phyloP scores from a whole-genome alignment of 2,797 vertebrate genomes.

The Melanotaenia trifasciata region DNA sequence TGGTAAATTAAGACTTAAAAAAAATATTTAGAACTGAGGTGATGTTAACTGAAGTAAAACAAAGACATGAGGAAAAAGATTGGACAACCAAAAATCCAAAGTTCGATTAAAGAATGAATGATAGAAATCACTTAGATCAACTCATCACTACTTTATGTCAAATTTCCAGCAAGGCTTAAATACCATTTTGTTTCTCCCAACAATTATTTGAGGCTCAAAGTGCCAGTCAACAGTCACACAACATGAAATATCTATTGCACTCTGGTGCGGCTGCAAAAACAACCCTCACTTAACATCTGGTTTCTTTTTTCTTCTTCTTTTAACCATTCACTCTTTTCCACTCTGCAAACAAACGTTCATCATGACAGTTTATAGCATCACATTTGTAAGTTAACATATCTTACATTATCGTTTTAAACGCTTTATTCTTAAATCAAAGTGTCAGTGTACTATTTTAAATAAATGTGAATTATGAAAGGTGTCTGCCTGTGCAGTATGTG shows the following conservation, averaged over 20 bases:
- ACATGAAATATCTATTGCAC: slow-evolving; percentile 79
- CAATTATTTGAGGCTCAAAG: slow-evolving; percentile 59
- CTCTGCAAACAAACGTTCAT: slow-evolving; percentile 57
- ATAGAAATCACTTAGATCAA: slow-evolving; percentile 45
- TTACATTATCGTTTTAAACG: slow-evolving; percentile 57
- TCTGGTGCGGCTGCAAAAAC: slow-evolving; percentile 61
- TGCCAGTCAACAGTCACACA: slow-evolving; percentile 64
- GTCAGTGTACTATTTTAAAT: slow-evolving; percentile 81
- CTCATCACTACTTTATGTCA: slow-evolving; percentile 35
- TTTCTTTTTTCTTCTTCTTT: slow-evolving; percentile 12
- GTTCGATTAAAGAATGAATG: slow-evolving; percentile 45
- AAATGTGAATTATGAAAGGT: slow-evolving; percentile 61
- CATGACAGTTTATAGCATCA: slow-evolving; percentile 39
- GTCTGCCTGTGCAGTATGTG: slow-evolving; percentile 55
- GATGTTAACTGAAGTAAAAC: slow-evolving; percentile 24
- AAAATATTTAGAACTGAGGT: slow-evolving; percentile 19
- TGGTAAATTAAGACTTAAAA: slow-evolving; percentile 1
- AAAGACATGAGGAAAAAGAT: slow-evolving; percentile 29
- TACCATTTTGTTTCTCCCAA: slow-evolving; percentile 40
- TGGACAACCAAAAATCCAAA: slow-evolving; percentile 43
- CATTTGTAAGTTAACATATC: slow-evolving; percentile 50
- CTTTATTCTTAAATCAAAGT: slow-evolving; percentile 70
- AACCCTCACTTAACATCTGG: slow-evolving; percentile 52
- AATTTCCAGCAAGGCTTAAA: slow-evolving; percentile 51
- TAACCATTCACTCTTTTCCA: slow-evolving; percentile 52